phyloP scores from a whole-genome alignment of 2,888 invertebrate genomes.

The Callosobruchus maculatus region DNA sequence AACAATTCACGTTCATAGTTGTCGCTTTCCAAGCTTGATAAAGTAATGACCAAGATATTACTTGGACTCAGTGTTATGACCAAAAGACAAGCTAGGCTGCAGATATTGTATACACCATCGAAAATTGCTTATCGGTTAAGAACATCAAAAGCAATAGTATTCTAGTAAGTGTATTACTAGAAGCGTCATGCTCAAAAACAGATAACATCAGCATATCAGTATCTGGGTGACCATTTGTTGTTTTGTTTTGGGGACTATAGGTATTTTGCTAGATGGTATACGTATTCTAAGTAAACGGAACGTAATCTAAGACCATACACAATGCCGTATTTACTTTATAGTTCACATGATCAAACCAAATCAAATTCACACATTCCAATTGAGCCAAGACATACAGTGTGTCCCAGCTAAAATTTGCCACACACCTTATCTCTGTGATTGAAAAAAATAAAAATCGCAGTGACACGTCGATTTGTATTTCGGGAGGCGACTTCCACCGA shows the following conservation, averaged over 20 bases:
- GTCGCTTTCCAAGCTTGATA: not conserved
- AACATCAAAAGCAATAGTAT: constrained; percentile 25
- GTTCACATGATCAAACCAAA: not conserved
- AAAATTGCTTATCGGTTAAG: constrained; percentile 36
- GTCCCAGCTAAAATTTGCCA: too few relatives aligned
- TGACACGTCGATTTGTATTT: too few relatives aligned
- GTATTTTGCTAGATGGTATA: not conserved
- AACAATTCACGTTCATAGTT: not conserved
- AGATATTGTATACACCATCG: constrained; percentile 34
- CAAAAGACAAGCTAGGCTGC: not conserved
- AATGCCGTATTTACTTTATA: not conserved
- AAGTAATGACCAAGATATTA: not conserved
- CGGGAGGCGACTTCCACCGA: too few relatives aligned
- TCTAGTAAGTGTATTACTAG: constrained; percentile 26
- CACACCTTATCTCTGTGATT: too few relatives aligned
- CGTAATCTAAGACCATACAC: not conserved
- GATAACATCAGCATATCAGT: not conserved
- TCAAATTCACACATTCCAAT: too few relatives aligned
- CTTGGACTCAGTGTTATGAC: not conserved
- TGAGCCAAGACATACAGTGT: too few relatives aligned
- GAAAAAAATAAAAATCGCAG: too few relatives aligned
- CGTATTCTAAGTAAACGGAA: not conserved
- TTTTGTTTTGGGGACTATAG: not conserved
- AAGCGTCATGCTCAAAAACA: constrained; percentile 24
- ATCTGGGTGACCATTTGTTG: constrained; percentile 4